phyloP scores from a whole-genome alignment of 2,888 invertebrate species.

The Bedellia somnulentella region DNA sequence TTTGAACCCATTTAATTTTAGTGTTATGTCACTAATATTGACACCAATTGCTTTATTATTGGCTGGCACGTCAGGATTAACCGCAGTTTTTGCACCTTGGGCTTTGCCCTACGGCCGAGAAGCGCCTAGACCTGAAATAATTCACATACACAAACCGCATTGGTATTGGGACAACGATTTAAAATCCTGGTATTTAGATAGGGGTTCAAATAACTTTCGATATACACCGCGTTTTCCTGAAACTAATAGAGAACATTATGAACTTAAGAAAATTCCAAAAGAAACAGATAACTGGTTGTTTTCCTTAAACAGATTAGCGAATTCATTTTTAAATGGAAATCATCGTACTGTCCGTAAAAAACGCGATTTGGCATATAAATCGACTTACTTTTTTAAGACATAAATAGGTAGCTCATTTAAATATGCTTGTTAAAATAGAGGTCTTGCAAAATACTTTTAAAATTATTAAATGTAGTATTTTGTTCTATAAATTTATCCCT shows the following conservation, averaged over 20 bases:
- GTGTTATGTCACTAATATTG: constrained; percentile 61
- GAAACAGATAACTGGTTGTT: not conserved
- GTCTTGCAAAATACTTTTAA: too few species aligned
- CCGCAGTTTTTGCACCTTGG: constrained; percentile 67
- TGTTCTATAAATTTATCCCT: too few species aligned
- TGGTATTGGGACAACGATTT: constrained; percentile 63
- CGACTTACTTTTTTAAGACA: too few species aligned
- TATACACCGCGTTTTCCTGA: constrained; percentile 17
- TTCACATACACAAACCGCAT: constrained; percentile 42
- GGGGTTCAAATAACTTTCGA: constrained; percentile 30
- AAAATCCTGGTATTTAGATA: constrained; percentile 52
- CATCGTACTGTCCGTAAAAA: too few species aligned
- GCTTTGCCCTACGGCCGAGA: constrained; percentile 56
- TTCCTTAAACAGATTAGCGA: not conserved
- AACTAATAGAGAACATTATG: constrained; percentile 9
- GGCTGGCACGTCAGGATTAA: constrained; percentile 62
- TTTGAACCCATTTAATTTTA: constrained; percentile 61
- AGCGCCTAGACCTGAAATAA: constrained; percentile 33
- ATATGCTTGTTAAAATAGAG: too few species aligned
- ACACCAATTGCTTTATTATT: constrained; percentile 67
- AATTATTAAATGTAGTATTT: too few species aligned
- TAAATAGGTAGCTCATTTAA: too few species aligned
- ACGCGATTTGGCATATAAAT: too few species aligned
- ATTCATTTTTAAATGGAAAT: too few species aligned
- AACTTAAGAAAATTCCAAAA: not conserved